phyloP scores from a whole-genome alignment of 2,113 vertebrate genomes.

The Dasyornis broadbenti region DNA sequence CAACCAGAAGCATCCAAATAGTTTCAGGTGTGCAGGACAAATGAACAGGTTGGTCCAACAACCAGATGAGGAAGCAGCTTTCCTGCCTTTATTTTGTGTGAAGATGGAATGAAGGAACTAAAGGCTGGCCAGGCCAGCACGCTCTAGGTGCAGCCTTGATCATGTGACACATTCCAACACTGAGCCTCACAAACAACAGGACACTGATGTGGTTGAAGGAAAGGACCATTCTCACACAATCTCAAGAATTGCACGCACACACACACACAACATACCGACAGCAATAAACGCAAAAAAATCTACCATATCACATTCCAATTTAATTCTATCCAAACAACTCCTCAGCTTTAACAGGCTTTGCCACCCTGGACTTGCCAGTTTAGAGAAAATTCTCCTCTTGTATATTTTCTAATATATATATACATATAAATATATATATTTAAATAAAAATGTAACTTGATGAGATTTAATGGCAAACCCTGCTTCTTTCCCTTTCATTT shows the following conservation, averaged over 20 bases:
- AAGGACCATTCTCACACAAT: accelerated
- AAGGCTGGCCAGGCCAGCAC: not conserved
- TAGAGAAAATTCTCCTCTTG: not conserved
- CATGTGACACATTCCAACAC: accelerated
- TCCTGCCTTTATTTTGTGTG: not conserved
- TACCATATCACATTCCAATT: not conserved
- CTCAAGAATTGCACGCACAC: not conserved
- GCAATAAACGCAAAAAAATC: not conserved
- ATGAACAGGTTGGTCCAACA: not conserved
- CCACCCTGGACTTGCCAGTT: not conserved
- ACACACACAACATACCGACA: not conserved
- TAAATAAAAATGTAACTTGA: not conserved
- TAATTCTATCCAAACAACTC: not conserved
- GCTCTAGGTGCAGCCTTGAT: not conserved
- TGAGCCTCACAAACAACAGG: not conserved
- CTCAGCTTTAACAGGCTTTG: not conserved
- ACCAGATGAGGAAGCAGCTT: not conserved
- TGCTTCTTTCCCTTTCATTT: not conserved
- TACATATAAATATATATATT: not conserved
- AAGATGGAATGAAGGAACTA: not conserved
- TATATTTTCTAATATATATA: not conserved
- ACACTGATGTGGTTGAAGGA: not conserved
- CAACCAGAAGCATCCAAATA: not conserved
- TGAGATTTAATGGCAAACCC: not conserved
- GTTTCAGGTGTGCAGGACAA: not conserved